A percentile compares a stretch with the other conserved stretches of the same genome.
phyloP scores from a whole-genome alignment of 2,797 vertebrate genomes.

The Taenioides sp. region DNA sequence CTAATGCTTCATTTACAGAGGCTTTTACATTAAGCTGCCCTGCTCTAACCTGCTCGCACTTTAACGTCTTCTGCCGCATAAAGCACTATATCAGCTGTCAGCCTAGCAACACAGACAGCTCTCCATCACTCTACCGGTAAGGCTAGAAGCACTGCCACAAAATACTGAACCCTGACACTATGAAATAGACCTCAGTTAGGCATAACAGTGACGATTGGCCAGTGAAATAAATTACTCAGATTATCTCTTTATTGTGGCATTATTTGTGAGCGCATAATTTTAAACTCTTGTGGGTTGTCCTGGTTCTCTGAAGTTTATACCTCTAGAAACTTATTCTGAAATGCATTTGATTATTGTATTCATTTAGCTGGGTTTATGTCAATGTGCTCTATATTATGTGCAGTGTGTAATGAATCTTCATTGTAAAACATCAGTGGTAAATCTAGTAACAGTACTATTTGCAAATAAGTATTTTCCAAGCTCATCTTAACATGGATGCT shows the following conservation, averaged over 20 bases:
- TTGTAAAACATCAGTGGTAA: no score
- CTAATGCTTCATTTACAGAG: constrained; percentile 30
- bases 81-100: constrained; percentile 25
- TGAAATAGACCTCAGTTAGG: background rate
- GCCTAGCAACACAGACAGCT: no score
- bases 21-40: constrained; percentile 3
- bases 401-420: no score
- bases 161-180: constrained; percentile 10
- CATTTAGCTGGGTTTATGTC: background rate
- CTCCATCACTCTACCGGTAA: constrained; percentile 25
- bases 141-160: constrained; percentile 20
- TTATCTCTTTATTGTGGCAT: background rate
- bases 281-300: no score
- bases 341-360: background rate
- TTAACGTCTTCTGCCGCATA: constrained; percentile 35
- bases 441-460: no score
- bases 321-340: background rate
- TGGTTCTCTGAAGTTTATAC: background rate
- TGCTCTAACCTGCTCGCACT: constrained; percentile 32
- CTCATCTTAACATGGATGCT: no score
- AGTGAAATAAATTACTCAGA: background rate
- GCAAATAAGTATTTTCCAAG: no score
- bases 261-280: background rate
- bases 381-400: background rate
- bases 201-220: background rate